These are phyloP conservation scores for Drosophila mayri DNA, from an alignment of 1,140 invertebrate genomes.

Conservation along the genomic window DNA sequence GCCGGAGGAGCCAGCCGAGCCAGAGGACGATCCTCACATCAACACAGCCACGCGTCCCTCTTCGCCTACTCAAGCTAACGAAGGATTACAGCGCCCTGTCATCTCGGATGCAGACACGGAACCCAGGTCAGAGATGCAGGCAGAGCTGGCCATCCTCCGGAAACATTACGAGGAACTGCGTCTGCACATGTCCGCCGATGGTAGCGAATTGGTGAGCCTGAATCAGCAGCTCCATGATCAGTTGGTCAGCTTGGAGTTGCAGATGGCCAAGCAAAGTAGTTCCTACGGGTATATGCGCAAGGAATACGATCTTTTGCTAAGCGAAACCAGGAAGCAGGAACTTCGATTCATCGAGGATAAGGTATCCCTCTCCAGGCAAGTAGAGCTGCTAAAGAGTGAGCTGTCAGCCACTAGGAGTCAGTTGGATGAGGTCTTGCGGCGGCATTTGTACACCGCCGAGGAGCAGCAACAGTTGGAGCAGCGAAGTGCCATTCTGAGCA, in stretches of 20 bases:
- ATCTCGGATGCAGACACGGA: conserved; percentile 25
- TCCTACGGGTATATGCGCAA: conserved; percentile 67
- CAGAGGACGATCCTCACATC: conserved; percentile 8
- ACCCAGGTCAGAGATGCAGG: conserved; percentile 24
- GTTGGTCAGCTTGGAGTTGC: conserved; percentile 47
- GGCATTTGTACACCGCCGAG: conserved; percentile 55
- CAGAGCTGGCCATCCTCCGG: conserved; percentile 57
- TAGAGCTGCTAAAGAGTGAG: conserved; percentile 31
- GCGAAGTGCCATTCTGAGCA: conserved; percentile 53
- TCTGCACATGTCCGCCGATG: conserved; percentile 65
- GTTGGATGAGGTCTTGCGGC: conserved; percentile 6
- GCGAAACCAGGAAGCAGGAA: conserved; percentile 48
- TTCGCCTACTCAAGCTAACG: conserved; percentile 55
- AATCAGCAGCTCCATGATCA: conserved; percentile 62
- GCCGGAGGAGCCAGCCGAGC: conserved; percentile 27
- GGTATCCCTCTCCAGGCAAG: conserved; percentile 20
- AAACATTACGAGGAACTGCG: conserved; percentile 75
- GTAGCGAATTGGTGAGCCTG: conserved; percentile 46
- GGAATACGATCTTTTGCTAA: conserved; percentile 70
- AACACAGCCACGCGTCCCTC: conserved; percentile 71
- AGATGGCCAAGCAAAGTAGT: conserved; percentile 53
- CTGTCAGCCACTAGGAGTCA: conserved; percentile 29
- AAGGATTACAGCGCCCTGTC: conserved; percentile 52
- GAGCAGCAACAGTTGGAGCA: conserved; percentile 68
- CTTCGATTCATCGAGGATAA: conserved; percentile 59